Evolutionary conservation across 2,888 invertebrate genomes (phyloP).

Genomic region (Megamerina dolium): DNA sequence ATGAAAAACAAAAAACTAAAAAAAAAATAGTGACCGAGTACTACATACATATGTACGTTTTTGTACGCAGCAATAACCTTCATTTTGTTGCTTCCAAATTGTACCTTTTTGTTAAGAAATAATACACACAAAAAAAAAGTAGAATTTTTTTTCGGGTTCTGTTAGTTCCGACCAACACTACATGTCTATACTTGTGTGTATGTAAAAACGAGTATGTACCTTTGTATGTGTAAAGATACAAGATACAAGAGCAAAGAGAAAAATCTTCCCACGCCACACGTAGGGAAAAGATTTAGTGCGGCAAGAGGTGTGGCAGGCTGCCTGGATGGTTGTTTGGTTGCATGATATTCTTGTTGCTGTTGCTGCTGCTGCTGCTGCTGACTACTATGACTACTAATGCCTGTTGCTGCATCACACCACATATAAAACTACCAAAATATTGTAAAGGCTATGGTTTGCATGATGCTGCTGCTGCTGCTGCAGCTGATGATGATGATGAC

Average conservation of each 20-base stretch:
- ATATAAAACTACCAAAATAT: no score
- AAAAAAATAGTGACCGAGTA: no score
- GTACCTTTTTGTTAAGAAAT: no score
- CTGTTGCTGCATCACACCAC: constrained; percentile 3
- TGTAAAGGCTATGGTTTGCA: no score
- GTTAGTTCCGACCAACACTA: neutral
- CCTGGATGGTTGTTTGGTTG: no score
- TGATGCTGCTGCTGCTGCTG: no score
- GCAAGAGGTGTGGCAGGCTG: neutral
- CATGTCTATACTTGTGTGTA: neutral
- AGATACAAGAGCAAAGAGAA: constrained; percentile 20
- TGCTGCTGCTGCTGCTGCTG: neutral
- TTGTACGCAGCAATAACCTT: constrained; percentile 4
- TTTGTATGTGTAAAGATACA: neutral
- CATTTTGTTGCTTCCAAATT: neutral
- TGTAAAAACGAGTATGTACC: no score
- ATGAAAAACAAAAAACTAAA: no score
- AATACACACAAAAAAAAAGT: no score
- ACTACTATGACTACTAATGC: no score
- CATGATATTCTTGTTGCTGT: constrained; percentile 1
- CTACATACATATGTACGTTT: no score
- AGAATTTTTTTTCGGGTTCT: neutral
- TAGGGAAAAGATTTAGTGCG: neutral
- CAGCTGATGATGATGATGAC: no score
- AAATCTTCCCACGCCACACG: constrained; percentile 49